A percentile compares a stretch with the other conserved stretches of the same genome.
phyloP scores from a whole-genome alignment of 92 coral and sea anemone species.

The Pocillopora meandrina region DNA sequence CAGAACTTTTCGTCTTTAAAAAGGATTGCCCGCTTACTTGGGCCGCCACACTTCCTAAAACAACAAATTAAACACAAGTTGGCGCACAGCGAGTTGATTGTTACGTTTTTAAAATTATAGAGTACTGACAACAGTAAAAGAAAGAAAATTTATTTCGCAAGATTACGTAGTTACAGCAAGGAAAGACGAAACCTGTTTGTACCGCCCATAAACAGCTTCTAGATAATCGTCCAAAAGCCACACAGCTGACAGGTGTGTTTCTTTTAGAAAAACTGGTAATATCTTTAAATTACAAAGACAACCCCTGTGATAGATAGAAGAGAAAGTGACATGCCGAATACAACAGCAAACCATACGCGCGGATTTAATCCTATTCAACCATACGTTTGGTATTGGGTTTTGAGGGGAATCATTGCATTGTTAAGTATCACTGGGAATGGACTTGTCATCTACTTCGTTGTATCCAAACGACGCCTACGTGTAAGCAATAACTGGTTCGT shows the following conservation, averaged over 20 bases:
- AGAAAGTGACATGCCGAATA: not conserved
- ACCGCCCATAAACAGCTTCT: not conserved
- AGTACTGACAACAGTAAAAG: too few relatives aligned
- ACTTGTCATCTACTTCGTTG: slow-evolving; percentile 57
- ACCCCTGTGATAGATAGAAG: not conserved
- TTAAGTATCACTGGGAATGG: slow-evolving; percentile 58
- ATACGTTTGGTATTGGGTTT: slow-evolving; percentile 43
- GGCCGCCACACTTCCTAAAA: too few relatives aligned
- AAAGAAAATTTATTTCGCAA: too few relatives aligned
- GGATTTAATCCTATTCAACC: not conserved
- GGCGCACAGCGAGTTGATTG: too few relatives aligned
- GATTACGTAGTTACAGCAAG: not conserved
- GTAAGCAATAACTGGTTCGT: slow-evolving; percentile 65
- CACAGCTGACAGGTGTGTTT: slow-evolving; percentile 44
- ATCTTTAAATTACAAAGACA: not conserved
- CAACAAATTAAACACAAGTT: too few relatives aligned
- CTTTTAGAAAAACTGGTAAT: not conserved
- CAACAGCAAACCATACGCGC: not conserved
- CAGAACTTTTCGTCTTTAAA: too few relatives aligned
- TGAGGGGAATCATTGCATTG: slow-evolving; percentile 56
- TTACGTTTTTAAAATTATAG: too few relatives aligned
- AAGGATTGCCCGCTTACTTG: too few relatives aligned
- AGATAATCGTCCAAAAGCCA: not conserved
- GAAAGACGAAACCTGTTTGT: not conserved
- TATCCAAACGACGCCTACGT: slow-evolving; percentile 44